Evolutionary conservation across 2,797 vertebrate genomes (phyloP).

Genomic region (Cyprinodon diabolis): DNA sequence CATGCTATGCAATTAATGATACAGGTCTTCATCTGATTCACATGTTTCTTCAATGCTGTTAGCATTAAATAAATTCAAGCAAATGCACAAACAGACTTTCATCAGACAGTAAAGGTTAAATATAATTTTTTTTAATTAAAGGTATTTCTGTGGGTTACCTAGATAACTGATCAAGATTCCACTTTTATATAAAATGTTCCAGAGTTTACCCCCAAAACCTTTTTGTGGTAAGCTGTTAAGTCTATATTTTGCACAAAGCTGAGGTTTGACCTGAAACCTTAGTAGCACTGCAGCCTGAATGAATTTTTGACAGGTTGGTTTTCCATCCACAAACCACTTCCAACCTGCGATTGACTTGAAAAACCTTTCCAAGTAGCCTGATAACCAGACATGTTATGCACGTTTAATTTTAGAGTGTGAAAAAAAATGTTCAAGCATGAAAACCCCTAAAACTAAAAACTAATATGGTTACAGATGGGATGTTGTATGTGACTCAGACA

Average conservation of each 20-base stretch:
- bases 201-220: slow-evolving; percentile 9
- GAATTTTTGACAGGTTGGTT: slow-evolving; percentile 29
- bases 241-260: slow-evolving; percentile 11
- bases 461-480: slow-evolving; percentile 15
- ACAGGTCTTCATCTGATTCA: not conserved
- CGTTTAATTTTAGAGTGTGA: not conserved
- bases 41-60: not conserved
- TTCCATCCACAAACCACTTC: slow-evolving; percentile 24
- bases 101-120: slow-evolving; percentile 1
- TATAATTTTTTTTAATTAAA: not conserved
- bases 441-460: not conserved
- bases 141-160: slow-evolving; percentile 1
- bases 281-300: slow-evolving; percentile 7
- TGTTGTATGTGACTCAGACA: slow-evolving; percentile 17
- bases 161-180: not conserved
- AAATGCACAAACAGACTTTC: slow-evolving; percentile 5
- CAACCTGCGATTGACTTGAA: slow-evolving; percentile 10
- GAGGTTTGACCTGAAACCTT: slow-evolving; percentile 42
- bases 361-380: not conserved
- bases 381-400: not conserved
- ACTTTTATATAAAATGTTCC: slow-evolving; percentile 25
- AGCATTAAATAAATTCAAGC: not conserved
- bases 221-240: not conserved
- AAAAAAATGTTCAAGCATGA: not conserved
- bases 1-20: not conserved